Conservation (phyloP, 1,140 invertebrate genomes). For the Chionoecetes opilio region DNA sequence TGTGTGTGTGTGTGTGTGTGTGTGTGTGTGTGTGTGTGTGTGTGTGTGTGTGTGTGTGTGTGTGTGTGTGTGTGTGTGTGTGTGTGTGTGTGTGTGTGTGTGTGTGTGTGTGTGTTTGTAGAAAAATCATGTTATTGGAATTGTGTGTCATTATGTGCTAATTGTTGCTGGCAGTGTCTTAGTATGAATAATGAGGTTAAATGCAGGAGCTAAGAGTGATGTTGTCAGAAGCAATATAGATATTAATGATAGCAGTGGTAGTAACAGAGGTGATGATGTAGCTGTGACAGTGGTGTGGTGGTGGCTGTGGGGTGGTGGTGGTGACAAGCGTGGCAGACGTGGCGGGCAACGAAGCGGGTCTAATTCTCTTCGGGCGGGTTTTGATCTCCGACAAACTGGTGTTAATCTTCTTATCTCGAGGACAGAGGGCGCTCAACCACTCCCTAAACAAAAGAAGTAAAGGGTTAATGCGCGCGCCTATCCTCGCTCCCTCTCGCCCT, state of each 20-base stretch:
- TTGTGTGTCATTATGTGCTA: background rate
- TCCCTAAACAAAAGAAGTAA: conserved; percentile 76
- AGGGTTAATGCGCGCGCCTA: conserved; percentile 69
- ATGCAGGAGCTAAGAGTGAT: background rate
- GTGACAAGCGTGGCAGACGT: background rate
- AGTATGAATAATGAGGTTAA: too few relatives aligned
- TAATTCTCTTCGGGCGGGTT: conserved; percentile 74
- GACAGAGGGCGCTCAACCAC: conserved; percentile 76
- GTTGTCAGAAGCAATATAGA: background rate
- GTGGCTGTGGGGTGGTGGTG: background rate
- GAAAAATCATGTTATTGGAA: too few relatives aligned
- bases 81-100: too few relatives aligned
- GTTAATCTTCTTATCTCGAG: conserved; percentile 71
- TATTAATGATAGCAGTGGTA: background rate
- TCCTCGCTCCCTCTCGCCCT: background rate
- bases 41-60: too few relatives aligned
- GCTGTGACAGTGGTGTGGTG: background rate
- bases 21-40: too few relatives aligned
- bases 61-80: too few relatives aligned
- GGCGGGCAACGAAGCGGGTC: conserved; percentile 46
- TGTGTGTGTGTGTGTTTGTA: too few relatives aligned
- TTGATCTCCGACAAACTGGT: conserved; percentile 75
- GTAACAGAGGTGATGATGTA: background rate
- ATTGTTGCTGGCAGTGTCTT: background rate
- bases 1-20: too few relatives aligned